Evolutionary conservation across 2,797 vertebrate genomes (phyloP).

Genomic region (Eupleurogrammus muticus): DNA sequence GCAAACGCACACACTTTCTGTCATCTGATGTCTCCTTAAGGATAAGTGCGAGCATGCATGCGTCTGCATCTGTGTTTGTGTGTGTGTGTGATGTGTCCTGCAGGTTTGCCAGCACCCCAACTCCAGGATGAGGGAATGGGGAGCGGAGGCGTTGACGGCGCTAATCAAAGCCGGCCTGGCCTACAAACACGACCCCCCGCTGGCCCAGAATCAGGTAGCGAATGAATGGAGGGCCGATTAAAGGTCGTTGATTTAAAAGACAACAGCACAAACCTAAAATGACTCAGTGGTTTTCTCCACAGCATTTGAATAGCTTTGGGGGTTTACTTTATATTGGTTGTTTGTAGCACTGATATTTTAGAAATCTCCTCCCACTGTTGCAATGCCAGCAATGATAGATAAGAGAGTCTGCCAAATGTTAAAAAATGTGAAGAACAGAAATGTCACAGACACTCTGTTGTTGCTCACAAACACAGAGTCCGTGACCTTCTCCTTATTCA

Average conservation of each 20-base stretch:
- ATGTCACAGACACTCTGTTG: conserved; percentile 46
- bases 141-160: conserved; percentile 95
- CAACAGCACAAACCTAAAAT: neutral
- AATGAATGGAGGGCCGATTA: no score
- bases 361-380: conserved; percentile 25
- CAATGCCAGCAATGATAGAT: conserved; percentile 20
- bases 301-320: neutral
- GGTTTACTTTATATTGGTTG: neutral
- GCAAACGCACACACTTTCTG: neutral
- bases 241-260: neutral
- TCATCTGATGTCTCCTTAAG: neutral
- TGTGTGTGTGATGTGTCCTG: conserved; percentile 58
- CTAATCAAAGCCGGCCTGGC: conserved; percentile 96
- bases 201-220: conserved; percentile 92
- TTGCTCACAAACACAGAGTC: conserved; percentile 39
- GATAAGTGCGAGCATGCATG: conserved; percentile 8
- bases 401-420: conserved; percentile 21
- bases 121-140: conserved; percentile 98
- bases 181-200: conserved; percentile 92
- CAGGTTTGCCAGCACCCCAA: conserved; percentile 99
- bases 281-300: neutral
- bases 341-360: conserved; percentile 45
- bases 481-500: conserved; percentile 49
- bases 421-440: conserved; percentile 44
- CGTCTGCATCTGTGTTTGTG: conserved; percentile 56